A percentile compares a stretch with the other conserved stretches of the same genome.
Evolutionary conservation across 1,140 invertebrate genomes (phyloP).

Genomic region (Drosophila parabipectinata): DNA sequence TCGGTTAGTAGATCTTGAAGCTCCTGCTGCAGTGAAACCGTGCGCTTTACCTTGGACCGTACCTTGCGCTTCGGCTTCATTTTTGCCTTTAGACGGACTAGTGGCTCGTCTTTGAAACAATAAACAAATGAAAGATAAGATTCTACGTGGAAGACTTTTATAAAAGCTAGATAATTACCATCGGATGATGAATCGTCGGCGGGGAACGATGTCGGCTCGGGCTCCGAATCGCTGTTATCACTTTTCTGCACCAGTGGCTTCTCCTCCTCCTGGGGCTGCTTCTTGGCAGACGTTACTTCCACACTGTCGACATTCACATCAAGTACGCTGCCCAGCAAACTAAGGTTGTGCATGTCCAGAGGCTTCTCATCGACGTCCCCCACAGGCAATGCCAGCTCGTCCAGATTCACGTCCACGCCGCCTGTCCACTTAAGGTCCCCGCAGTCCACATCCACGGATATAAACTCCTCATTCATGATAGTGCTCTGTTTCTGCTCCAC

Average conservation of each 20-base stretch:
- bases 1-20: slow-evolving; percentile 54
- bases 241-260: slow-evolving; percentile 9
- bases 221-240: slow-evolving; percentile 26
- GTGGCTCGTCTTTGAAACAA: slow-evolving; percentile 53
- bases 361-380: slow-evolving; percentile 69
- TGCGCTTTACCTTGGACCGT: slow-evolving; percentile 15
- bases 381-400: slow-evolving; percentile 55
- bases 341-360: slow-evolving; percentile 67
- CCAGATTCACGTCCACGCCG: slow-evolving; percentile 62
- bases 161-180: slow-evolving; percentile 3
- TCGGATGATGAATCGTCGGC: slow-evolving; percentile 27
- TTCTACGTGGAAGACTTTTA: background rate
- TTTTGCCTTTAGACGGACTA: slow-evolving; percentile 56
- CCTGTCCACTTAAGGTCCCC: slow-evolving; percentile 59
- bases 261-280: slow-evolving; percentile 33
- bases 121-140: background rate
- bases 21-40: slow-evolving; percentile 31
- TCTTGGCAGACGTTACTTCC: slow-evolving; percentile 38
- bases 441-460: slow-evolving; percentile 71
- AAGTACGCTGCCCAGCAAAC: slow-evolving; percentile 62
- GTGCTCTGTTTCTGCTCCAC: slow-evolving; percentile 72
- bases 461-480: slow-evolving; percentile 67
- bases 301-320: slow-evolving; percentile 73
- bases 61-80: slow-evolving; percentile 50
- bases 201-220: background rate